Conservation (phyloP, 2,797 vertebrate genomes). For the Crax fasciolata region DNA sequence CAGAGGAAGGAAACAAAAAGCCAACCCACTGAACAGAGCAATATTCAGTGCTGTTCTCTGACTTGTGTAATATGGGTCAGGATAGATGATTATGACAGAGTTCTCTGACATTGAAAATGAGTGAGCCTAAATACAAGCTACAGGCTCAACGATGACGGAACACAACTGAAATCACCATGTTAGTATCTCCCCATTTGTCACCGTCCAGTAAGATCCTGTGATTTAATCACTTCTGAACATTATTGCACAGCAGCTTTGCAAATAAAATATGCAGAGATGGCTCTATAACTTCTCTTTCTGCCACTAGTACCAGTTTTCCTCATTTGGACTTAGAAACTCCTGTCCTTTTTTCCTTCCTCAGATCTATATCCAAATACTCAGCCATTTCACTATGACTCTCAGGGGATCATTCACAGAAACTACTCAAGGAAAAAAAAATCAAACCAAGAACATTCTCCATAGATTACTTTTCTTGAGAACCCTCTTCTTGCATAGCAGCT, state of each 20-base stretch:
- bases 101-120: neutral
- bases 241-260: neutral
- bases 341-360: neutral
- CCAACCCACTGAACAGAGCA: rapidly evolving
- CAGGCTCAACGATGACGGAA: neutral
- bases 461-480: neutral
- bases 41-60: neutral
- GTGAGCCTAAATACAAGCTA: neutral
- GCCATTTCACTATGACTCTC: neutral
- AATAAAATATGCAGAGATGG: neutral
- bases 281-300: neutral
- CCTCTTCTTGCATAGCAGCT: neutral
- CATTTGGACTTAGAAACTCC: neutral
- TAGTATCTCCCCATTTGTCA: neutral
- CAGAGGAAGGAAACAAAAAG: neutral
- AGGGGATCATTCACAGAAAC: neutral
- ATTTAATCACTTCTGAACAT: conserved; percentile 11
- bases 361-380: neutral
- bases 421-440: neutral
- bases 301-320: neutral
- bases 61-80: neutral
- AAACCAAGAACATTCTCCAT: neutral
- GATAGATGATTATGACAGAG: neutral
- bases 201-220: neutral
- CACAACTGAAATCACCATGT: neutral